Base-by-base conservation (phyloP, 2,888 invertebrate genomes). In the Yponomeuta plumbellus region DNA sequence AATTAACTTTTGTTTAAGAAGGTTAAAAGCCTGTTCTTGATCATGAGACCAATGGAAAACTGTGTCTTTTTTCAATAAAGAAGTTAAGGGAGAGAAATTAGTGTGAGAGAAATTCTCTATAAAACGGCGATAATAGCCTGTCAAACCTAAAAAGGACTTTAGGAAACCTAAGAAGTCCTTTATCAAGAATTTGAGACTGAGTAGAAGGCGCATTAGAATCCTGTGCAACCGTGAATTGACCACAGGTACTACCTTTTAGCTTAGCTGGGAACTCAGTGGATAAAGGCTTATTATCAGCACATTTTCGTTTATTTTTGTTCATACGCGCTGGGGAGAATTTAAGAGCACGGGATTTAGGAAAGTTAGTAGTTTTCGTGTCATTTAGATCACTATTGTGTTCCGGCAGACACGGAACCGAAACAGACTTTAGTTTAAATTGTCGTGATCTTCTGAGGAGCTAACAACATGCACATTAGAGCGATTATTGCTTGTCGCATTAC, bases 71-170 rank as follows among this genome's bases (percentile, higher is more conserved):
- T 63, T 63, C 11, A 63, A 20, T 40, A 63, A 20, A 20, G 39
- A 8, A n/a, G 63, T 63, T 10, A 61, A 11, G 13, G 61, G 34
- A n/a, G n/a, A n/a, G n/a, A n/a, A n/a, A 3, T 44, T 39, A 6
- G 52, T 74, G 72, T 20, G 67, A 65, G 68, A 74, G 74, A 11
- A 70, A 70, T 23, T 74, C 57, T 23, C 17, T 13, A 61, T 61
- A 61, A 61, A 61, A 13, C 34, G 23, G 11, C 61, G 23, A n/a
- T 61, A 61, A 20, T 61, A 61, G 11, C 26, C 23, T 11, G 5
- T 26, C 26, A 61, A 34, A 23, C 61, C 61, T 26, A 23, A 61
- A 26, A 34, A 63, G 13, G 63, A 40, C 20, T 63, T 63, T 20
- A 20, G 44, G 63, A 21, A 40, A 40, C 26, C 5, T 26, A 26